Evolutionary conservation across 2,888 invertebrate genomes (phyloP), one percentile per base, ranked within the genome.

Genomic region (Teleiodes luculella): DNA sequence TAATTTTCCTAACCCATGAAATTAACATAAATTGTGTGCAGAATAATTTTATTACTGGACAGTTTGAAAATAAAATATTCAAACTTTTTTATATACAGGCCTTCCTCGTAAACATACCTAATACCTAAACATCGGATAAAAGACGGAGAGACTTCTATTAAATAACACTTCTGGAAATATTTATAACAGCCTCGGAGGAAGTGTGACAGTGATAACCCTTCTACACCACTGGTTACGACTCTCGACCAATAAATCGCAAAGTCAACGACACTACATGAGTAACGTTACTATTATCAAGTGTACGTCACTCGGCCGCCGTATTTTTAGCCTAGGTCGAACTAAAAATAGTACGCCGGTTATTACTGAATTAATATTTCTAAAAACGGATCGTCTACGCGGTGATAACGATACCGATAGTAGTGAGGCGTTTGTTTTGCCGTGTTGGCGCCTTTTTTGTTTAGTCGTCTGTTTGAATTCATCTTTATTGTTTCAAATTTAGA

Each of bases 321-420:
- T 88, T 86, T 89, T 89, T 89, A 89, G 89, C 78, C 84, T 87
- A 87, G 87, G 83, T 81, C 80, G 78, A 64, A 84, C 89, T 89
- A 89, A 86, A 89, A 86, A 88, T 89, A 89, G 88, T 83, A 75
- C 77, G 75, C 74, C 80, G 72, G 86, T 89, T 88, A 89, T 89
- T 85, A 88, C 86, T 85, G 87, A 86, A 88, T 88, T 89, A 89
- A 89, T 89, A 89, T 89, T 88, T 89, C 89, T 89, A 89, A 89
- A 89, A 88, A 89, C 78, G 86, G 88, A 87, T 79, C 82, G 85
- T 84, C 83, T 85, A 81, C 85, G 79, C 78, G 69, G 62, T 84
- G 87, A 87, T 87, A 87, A 86, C 85, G 76, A 67, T 78, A 57
- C 74, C 74, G 86, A 85, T 86, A 83, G 77, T 70, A 69, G 60